phyloP scores from a whole-genome alignment of 92 coral and sea anemone species.

The Desmophyllum pertusum region DNA sequence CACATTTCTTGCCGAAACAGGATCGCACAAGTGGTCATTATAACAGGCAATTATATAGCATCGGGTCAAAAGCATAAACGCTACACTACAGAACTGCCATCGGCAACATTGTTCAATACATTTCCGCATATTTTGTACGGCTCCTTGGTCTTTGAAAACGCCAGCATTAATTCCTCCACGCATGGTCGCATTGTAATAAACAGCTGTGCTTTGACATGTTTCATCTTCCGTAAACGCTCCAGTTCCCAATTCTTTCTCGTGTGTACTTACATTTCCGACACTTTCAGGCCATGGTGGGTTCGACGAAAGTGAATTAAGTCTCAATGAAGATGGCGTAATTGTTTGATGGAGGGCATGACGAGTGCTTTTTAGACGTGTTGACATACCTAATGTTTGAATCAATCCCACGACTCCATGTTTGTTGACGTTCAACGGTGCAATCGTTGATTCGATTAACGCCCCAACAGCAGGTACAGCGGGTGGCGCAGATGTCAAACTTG shows the following conservation, averaged over 20 bases:
- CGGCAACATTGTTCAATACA: constrained; percentile 89
- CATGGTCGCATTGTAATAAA: constrained; percentile 76
- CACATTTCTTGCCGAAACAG: constrained; percentile 74
- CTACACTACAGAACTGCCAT: constrained; percentile 89
- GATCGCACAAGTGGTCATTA: constrained; percentile 67
- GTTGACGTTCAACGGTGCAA: constrained; percentile 42
- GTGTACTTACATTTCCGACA: constrained; percentile 11
- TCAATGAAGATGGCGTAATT: constrained; percentile 71
- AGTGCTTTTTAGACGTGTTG: constrained; percentile 58
- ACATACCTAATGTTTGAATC: constrained; percentile 75
- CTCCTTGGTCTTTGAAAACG: constrained; percentile 81
- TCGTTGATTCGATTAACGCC: constrained; percentile 51
- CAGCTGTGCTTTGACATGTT: constrained; percentile 52
- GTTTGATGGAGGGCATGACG: constrained; percentile 55
- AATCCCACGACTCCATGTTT: constrained; percentile 35
- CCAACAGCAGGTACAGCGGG: constrained; percentile 62
- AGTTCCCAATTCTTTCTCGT: not conserved
- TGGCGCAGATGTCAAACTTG: constrained; percentile 20
- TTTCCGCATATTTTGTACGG: constrained; percentile 82
- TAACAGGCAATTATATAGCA: constrained; percentile 88
- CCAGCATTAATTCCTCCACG: constrained; percentile 89
- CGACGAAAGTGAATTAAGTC: constrained; percentile 1
- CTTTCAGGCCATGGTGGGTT: constrained; percentile 7
- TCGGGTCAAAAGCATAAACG: constrained; percentile 85
- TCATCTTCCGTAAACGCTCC: constrained; percentile 25